These are phyloP conservation scores for Linepithema humile DNA, from an alignment of 1,140 invertebrate species.

Conservation along the genomic window DNA sequence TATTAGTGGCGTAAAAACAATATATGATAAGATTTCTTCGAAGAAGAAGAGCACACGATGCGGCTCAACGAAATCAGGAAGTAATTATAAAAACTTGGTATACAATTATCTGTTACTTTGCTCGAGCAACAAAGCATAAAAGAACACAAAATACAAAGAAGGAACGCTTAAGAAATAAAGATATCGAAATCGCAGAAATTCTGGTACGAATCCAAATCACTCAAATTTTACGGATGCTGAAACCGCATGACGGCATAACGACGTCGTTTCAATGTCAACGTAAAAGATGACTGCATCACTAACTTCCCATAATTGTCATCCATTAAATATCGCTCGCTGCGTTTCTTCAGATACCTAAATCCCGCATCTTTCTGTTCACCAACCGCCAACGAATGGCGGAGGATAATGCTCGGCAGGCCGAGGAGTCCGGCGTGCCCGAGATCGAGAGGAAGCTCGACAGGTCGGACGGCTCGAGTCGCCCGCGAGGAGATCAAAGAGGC, in stretches of 20 bases:
- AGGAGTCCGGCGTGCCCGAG: slow-evolving; percentile 6
- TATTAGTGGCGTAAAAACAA: slow-evolving; percentile 17
- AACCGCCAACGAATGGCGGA: slow-evolving; percentile 51
- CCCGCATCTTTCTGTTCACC: neutral
- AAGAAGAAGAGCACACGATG: too few relatives aligned
- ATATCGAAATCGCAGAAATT: neutral
- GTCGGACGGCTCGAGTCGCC: neutral
- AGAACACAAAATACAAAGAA: neutral
- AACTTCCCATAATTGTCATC: neutral
- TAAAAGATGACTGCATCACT: slow-evolving; percentile 40
- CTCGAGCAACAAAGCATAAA: neutral
- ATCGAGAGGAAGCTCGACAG: slow-evolving; percentile 41
- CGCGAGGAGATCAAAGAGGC: slow-evolving; percentile 33
- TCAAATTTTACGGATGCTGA: neutral
- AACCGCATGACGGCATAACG: neutral
- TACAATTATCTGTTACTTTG: neutral
- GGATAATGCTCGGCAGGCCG: neutral
- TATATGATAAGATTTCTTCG: neutral
- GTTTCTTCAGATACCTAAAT: neutral
- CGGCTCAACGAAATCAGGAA: too few relatives aligned
- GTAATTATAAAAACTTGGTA: neutral
- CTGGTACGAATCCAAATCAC: neutral
- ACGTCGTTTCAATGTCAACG: neutral
- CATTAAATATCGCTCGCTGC: neutral
- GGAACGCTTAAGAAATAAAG: neutral